phyloP scores from a whole-genome alignment of 2,113 vertebrate species.

The Aphelocoma coerulescens region DNA sequence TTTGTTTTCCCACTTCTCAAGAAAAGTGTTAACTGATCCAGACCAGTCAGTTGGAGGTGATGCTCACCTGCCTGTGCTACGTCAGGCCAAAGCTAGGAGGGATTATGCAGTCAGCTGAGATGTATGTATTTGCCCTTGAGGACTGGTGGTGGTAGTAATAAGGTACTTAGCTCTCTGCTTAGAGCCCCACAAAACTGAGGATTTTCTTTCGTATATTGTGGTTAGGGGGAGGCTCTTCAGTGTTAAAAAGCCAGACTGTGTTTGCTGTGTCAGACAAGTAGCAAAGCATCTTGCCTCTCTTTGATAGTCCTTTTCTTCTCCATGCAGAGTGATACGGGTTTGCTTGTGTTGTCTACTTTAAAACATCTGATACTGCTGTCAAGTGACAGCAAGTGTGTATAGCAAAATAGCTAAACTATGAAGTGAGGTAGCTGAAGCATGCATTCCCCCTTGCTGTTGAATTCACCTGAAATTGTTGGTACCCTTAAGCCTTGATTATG shows the following conservation, averaged over 20 bases:
- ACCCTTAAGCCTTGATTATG: not conserved
- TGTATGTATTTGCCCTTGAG: not conserved
- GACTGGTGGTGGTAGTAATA: not conserved
- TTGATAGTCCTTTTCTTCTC: not conserved
- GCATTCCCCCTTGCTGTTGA: not conserved
- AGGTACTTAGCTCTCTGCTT: not conserved
- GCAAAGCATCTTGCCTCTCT: not conserved
- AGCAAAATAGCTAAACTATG: not conserved
- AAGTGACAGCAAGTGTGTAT: not conserved
- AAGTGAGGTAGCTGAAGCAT: not conserved
- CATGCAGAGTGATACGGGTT: fast-evolving
- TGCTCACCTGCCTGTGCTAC: not conserved
- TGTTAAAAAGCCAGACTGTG: not conserved
- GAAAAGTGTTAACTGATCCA: not conserved
- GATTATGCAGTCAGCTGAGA: not conserved
- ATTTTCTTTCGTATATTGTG: not conserved
- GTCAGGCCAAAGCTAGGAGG: not conserved
- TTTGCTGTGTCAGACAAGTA: not conserved
- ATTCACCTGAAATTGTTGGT: not conserved
- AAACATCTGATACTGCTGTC: not conserved
- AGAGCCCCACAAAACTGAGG: not conserved
- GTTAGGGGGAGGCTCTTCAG: not conserved
- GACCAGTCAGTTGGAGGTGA: not conserved
- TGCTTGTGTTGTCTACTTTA: not conserved
- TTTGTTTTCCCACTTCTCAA: not conserved